Evolutionary conservation across 2,888 invertebrate genomes (phyloP).

Genomic region (Lycaena phlaeas): DNA sequence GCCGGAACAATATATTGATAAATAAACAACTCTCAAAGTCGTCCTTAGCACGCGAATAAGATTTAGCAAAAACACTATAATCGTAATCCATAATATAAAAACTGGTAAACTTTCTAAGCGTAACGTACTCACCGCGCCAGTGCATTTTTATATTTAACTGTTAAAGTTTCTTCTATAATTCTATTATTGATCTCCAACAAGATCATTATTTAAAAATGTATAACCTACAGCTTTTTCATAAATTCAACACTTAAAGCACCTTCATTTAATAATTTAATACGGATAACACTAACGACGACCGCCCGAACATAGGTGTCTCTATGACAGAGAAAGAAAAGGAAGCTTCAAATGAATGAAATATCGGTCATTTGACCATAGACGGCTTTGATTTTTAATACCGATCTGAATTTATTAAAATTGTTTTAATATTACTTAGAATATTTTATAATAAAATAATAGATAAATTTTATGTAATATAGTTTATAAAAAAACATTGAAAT

Average conservation of each 20-base stretch:
- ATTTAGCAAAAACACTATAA: slow-evolving; percentile 25
- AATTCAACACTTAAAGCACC: slow-evolving; percentile 71
- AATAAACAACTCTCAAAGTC: background rate
- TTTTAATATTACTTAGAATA: no score
- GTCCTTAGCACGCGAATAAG: slow-evolving; percentile 7
- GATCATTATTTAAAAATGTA: slow-evolving; percentile 84
- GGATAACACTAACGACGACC: slow-evolving; percentile 61
- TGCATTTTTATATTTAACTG: slow-evolving; percentile 96
- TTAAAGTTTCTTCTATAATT: slow-evolving; percentile 97
- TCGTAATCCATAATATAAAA: slow-evolving; percentile 37
- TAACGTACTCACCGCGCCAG: slow-evolving; percentile 91
- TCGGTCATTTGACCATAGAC: slow-evolving; percentile 53
- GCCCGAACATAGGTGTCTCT: slow-evolving; percentile 58
- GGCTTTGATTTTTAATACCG: no score
- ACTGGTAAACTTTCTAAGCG: slow-evolving; percentile 67
- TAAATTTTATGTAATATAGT: no score
- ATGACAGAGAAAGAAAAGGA: slow-evolving; percentile 60
- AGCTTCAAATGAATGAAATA: slow-evolving; percentile 56
- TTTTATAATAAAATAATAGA: no score
- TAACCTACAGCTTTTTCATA: slow-evolving; percentile 70
- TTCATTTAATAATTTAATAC: slow-evolving; percentile 67
- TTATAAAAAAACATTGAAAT: no score
- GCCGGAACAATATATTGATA: background rate
- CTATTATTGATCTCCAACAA: slow-evolving; percentile 99
- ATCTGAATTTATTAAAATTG: no score